Evolutionary conservation across 2,888 invertebrate species (phyloP).

Genomic region (Atrina japonica): DNA sequence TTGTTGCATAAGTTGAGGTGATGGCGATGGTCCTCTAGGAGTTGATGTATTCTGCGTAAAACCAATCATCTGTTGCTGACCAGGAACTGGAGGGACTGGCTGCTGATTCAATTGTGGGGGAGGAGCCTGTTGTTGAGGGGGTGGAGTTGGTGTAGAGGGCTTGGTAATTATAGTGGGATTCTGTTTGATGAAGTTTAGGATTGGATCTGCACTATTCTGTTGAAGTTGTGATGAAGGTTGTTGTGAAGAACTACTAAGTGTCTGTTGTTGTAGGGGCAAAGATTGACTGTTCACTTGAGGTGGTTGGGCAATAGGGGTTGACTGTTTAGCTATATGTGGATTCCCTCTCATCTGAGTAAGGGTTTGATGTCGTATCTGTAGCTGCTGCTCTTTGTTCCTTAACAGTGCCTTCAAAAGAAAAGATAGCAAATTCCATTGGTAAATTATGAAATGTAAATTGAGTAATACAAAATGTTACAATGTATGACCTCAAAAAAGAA

Average conservation of each 20-base stretch:
- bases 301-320: constrained; percentile 30
- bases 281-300: constrained; percentile 15
- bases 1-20: constrained; percentile 60
- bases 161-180: constrained; percentile 77
- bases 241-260: constrained; percentile 12
- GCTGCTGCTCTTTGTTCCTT: constrained; percentile 74
- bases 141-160: constrained; percentile 74
- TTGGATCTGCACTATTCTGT: constrained; percentile 57
- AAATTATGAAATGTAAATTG: too few species aligned
- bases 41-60: constrained; percentile 59
- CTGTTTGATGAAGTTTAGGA: constrained; percentile 75
- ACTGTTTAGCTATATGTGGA: constrained; percentile 37
- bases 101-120: constrained; percentile 34
- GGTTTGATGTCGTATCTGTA: constrained; percentile 69
- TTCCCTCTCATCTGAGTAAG: constrained; percentile 62
- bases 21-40: constrained; percentile 62
- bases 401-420: constrained; percentile 63
- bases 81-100: constrained; percentile 28
- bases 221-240: constrained; percentile 11
- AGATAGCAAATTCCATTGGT: neutral
- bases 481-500: too few species aligned
- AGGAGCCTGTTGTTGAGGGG: constrained; percentile 51
- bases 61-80: constrained; percentile 48
- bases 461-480: too few species aligned
- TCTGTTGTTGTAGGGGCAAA: constrained; percentile 28